Percentiles rank a stretch among this genome's conserved stretches.
Conservation (phyloP, 2,797 vertebrate genomes). For the Echeneis naucrates region DNA sequence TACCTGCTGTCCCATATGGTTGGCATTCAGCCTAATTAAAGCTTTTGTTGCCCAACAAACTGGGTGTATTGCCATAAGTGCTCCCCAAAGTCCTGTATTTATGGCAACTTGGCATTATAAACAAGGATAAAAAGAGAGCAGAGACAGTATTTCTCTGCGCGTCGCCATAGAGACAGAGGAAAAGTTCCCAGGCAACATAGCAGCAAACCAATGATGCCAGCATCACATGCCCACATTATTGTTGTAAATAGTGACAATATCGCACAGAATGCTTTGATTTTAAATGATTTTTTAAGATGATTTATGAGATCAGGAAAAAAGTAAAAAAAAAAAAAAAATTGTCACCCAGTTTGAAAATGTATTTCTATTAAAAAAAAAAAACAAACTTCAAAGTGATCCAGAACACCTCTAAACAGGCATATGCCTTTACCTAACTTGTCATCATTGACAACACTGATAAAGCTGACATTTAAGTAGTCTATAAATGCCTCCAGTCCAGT, state of each 20-base stretch:
- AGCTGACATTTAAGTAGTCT: conserved; percentile 49
- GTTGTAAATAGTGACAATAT: conserved; percentile 26
- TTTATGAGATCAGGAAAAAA: not conserved
- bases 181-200: conserved; percentile 69
- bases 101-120: conserved; percentile 83
- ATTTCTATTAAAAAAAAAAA: not conserved
- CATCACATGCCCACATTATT: conserved; percentile 34
- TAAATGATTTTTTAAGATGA: no score
- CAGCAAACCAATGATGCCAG: conserved; percentile 47
- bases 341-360: not conserved
- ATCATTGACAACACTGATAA: conserved; percentile 41
- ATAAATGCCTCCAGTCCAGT: conserved; percentile 22
- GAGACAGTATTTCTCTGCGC: conserved; percentile 64
- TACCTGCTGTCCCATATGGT: conserved; percentile 81
- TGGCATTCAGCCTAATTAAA: conserved; percentile 81
- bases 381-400: not conserved
- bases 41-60: conserved; percentile 79
- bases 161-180: conserved; percentile 71
- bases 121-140: conserved; percentile 72
- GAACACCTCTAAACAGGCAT: not conserved
- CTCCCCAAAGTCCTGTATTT: conserved; percentile 74
- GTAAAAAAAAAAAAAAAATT: not conserved
- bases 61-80: conserved; percentile 72
- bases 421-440: conserved; percentile 6
- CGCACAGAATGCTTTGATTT: conserved; percentile 30